Evolutionary conservation across 1,140 invertebrate genomes (phyloP).

Genomic region (Drosophila nigrodunni): DNA sequence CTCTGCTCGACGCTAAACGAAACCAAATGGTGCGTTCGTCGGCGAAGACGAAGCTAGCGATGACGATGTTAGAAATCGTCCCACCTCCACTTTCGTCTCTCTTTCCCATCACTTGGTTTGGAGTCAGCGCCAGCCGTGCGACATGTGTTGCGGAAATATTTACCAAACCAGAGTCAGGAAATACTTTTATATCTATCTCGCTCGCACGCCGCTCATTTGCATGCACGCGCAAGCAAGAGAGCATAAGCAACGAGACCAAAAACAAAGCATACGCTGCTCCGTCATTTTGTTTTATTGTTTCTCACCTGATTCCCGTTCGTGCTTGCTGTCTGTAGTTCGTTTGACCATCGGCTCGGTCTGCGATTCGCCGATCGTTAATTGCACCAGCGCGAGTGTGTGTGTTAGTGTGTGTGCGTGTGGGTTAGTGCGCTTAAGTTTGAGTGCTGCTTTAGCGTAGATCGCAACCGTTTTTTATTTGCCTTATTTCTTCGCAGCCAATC

Average conservation of each 20-base stretch:
- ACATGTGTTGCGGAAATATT: slow-evolving; percentile 83
- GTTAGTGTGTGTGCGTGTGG: slow-evolving; percentile 15
- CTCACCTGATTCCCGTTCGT: slow-evolving; percentile 47
- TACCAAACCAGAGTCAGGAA: slow-evolving; percentile 63
- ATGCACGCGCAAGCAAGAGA: slow-evolving; percentile 21
- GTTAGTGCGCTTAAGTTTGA: slow-evolving; percentile 1
- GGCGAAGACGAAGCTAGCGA: slow-evolving; percentile 10
- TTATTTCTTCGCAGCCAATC: slow-evolving; percentile 65
- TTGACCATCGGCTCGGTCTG: slow-evolving; percentile 67
- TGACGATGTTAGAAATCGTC: slow-evolving; percentile 42
- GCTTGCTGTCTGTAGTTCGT: slow-evolving; percentile 13
- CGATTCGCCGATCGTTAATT: slow-evolving; percentile 66
- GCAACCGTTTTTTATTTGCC: slow-evolving; percentile 35
- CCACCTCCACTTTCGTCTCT: background rate
- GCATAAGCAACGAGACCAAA: slow-evolving; percentile 1
- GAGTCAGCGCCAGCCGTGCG: slow-evolving; percentile 53
- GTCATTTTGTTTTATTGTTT: slow-evolving; percentile 61
- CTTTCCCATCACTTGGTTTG: background rate
- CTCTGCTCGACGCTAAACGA: slow-evolving; percentile 62
- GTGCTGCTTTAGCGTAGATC: slow-evolving; percentile 42
- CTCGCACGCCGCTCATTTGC: slow-evolving; percentile 33
- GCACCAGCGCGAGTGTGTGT: slow-evolving; percentile 7
- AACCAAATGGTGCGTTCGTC: slow-evolving; percentile 77
- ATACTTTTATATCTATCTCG: slow-evolving; percentile 36
- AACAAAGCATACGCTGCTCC: slow-evolving; percentile 28